Conservation (phyloP, 2,888 invertebrate genomes). For the Invenusta paracnida region DNA sequence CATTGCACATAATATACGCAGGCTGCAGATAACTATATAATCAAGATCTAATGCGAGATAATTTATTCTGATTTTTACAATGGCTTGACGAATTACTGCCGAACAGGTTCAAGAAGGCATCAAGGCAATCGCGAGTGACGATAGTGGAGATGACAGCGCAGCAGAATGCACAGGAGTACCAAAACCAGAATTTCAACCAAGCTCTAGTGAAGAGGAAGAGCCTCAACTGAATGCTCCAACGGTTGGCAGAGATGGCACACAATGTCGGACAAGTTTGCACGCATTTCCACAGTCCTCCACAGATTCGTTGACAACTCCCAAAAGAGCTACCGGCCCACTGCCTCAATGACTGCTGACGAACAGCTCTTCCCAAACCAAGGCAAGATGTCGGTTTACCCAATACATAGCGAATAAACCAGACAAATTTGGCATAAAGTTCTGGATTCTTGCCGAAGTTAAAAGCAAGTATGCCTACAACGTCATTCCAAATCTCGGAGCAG, state of each 20-base stretch:
- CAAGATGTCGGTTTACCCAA: conserved; percentile 25
- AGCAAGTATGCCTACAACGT: conserved; percentile 23
- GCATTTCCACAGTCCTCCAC: neutral
- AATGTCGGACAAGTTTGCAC: conserved; percentile 14
- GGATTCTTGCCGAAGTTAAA: conserved; percentile 15
- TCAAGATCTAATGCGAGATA: no score
- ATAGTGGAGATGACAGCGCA: no score
- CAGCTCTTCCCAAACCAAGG: conserved; percentile 24
- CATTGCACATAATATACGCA: no score
- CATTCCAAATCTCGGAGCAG: conserved; percentile 11
- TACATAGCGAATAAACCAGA: conserved; percentile 23
- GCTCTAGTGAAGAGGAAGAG: no score
- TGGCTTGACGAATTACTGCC: no score
- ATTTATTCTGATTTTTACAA: no score
- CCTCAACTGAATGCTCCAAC: no score
- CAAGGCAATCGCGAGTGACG: no score
- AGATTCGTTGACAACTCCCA: conserved; percentile 19
- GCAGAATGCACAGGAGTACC: no score
- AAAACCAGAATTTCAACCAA: no score
- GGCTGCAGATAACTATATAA: no score
- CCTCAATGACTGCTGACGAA: conserved; percentile 12
- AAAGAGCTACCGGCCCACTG: neutral
- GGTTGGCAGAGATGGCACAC: neutral
- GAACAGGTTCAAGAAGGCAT: no score
- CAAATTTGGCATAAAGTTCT: conserved; percentile 31